Percentiles rank a stretch among this genome's conserved stretches.
Evolutionary conservation across 2,888 invertebrate genomes (phyloP).

Genomic region (Torymus aiolomorphi): DNA sequence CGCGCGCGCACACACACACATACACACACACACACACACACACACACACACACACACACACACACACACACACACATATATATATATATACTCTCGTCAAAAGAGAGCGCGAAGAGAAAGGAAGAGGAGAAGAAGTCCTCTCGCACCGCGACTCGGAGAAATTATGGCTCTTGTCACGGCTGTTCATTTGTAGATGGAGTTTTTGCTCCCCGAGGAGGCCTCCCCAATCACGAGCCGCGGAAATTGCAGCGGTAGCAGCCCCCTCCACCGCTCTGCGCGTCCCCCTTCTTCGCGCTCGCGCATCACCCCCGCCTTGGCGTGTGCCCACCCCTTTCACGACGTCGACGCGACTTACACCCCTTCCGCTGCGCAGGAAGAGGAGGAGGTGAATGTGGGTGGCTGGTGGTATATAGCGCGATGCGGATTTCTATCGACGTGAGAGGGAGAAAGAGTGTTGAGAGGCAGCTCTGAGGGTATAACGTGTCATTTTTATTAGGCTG

Average conservation of each 20-base stretch:
- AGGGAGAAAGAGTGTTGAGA: too few species aligned
- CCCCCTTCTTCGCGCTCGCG: background rate
- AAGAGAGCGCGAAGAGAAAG: conserved; percentile 47
- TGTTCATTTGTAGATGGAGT: conserved; percentile 85
- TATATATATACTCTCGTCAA: conserved; percentile 35
- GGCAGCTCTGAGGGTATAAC: too few species aligned
- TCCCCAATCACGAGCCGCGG: conserved; percentile 83
- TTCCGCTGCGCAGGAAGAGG: background rate
- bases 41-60: too few species aligned
- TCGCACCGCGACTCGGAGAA: conserved; percentile 76
- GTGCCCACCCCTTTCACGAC: too few species aligned
- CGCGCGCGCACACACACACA: too few species aligned
- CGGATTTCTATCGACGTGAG: too few species aligned
- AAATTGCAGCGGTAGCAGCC: conserved; percentile 78
- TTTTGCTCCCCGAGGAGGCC: conserved; percentile 81
- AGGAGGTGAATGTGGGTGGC: too few species aligned
- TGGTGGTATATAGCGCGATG: too few species aligned
- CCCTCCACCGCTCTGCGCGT: conserved; percentile 62
- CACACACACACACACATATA: too few species aligned
- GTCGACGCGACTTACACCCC: conserved; percentile 54
- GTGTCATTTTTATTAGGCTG: too few species aligned
- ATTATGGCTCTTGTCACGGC: conserved; percentile 84
- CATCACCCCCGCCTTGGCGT: conserved; percentile 55
- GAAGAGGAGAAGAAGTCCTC: conserved; percentile 62
- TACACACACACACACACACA: too few species aligned